A percentile compares a stretch with the other conserved stretches of the same genome.
These are phyloP conservation scores for human DNA, from an alignment of 2,113 vertebrate species.

Conservation along the genomic window GRCh38 chr4:84943501-84944000, in stretches of 20 bases:
- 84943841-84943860: background rate
- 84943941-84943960: constrained; percentile 44
- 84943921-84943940: background rate
- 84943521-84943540: background rate
- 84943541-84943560: background rate
- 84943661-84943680: background rate
- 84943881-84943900: constrained; percentile 12
- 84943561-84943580: background rate
- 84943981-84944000: constrained; percentile 15
- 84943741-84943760: constrained; percentile 24
- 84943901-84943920: background rate
- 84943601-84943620: background rate
- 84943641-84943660: background rate
- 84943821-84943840: background rate
- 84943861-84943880: background rate
- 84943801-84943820: background rate
- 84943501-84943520: background rate
- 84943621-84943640: background rate
- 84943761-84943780: background rate
- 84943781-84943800: background rate
- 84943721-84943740: background rate
- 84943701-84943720: background rate
- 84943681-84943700: background rate
- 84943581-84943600: background rate
- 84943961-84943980: background rate